phyloP scores from a whole-genome alignment of 2,888 invertebrate species.

The Esperia sulphurella region DNA sequence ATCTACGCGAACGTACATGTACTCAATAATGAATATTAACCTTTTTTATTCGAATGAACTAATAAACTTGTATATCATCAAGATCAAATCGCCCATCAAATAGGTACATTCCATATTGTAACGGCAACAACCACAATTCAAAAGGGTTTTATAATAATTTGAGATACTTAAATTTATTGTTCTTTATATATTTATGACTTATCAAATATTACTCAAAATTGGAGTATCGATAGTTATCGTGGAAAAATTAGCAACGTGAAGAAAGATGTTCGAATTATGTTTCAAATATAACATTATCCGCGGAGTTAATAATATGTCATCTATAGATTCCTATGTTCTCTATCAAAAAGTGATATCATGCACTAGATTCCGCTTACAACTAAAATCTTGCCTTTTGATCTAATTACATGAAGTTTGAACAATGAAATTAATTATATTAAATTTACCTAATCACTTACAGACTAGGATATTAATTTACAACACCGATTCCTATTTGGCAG shows the following conservation, averaged over 20 bases:
- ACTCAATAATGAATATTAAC: not conserved
- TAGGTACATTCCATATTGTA: not conserved
- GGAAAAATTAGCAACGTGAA: not conserved
- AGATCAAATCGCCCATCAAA: not conserved
- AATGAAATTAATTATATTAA: constrained; percentile 34
- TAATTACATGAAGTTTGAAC: constrained; percentile 43
- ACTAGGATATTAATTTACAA: constrained; percentile 63
- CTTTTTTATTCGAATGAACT: not conserved
- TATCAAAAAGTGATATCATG: constrained; percentile 56
- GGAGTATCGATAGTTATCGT: not conserved
- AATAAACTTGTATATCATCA: not conserved
- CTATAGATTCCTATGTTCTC: constrained; percentile 18
- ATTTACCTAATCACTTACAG: constrained; percentile 51
- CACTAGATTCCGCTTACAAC: constrained; percentile 42
- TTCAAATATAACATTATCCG: not conserved
- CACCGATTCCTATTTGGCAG: constrained; percentile 74
- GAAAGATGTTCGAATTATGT: not conserved
- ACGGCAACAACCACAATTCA: not conserved
- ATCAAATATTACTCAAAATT: not conserved
- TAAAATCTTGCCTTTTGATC: constrained; percentile 29
- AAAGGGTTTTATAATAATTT: not conserved
- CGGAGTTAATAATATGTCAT: constrained; percentile 2
- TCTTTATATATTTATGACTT: not conserved
- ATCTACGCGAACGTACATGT: too few species aligned
- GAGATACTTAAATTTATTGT: not conserved